Evolutionary conservation across 2,113 vertebrate genomes (phyloP), one percentile per base, ranked within the genome.

Genomic region (Pygoscelis antarcticus): DNA sequence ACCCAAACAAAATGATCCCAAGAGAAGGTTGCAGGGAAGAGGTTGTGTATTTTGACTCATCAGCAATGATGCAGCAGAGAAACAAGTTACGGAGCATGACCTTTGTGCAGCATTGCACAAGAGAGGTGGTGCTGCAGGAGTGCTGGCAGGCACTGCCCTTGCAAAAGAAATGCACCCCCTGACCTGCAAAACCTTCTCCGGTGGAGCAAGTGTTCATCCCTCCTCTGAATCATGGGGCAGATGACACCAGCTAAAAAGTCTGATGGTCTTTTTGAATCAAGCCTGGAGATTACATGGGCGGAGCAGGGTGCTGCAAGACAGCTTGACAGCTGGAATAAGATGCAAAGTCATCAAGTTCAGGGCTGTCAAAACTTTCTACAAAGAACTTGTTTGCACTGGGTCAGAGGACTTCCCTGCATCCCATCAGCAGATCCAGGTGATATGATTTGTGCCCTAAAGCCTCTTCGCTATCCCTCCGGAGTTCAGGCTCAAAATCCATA

Each of bases 51-150:
- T 95, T 88, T 91, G 95, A 95, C 36, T 94, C 94, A 91, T 79
- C 70, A 77, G 62, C 40, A 87, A 47, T 65, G 78, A 90, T 72
- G 70, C 49, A 74, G 81, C 54, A 58, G 54, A 90, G 94, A 89
- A 97, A 84, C 58, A 40, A 74, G 89, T 61, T 58, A 64, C 4
- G 34, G 81, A 87, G 89, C 0, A 0, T 30, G 66, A 91, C 82
- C 78, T 94, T 79, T 62, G 62, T 5, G 49, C 74, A 76, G 81
- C 29, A 16, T 97, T 97, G 81, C 91, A 58, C 84, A 96, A 96
- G 82, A 66, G 66, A 91, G 87, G 62, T 74, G 93, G 87, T 87
- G 71, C 25, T 25, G 80, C 55, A 66, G 88, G 71, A 83, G n/a
- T 1, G n/a, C 69, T 25, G 51, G 9, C 2, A 13, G 49, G 57